Conservation (phyloP, 2,113 vertebrate genomes). For the Poeciliopsis retropinna region DNA sequence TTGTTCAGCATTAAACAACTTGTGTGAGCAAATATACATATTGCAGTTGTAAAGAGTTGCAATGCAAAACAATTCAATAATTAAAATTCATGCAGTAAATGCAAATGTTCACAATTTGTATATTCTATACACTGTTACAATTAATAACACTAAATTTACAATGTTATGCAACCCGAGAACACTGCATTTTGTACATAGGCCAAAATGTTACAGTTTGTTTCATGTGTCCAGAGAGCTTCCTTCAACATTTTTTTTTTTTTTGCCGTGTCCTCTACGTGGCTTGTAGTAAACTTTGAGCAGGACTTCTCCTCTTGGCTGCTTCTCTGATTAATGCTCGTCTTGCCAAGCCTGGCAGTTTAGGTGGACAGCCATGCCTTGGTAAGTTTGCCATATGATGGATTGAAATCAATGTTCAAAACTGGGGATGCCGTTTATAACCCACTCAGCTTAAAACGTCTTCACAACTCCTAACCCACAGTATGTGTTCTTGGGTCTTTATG, state of each 20-base stretch:
- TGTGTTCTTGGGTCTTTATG: not conserved
- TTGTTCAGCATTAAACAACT: not conserved
- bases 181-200: not conserved
- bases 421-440: not conserved
- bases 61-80: not conserved
- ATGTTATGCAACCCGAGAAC: not conserved
- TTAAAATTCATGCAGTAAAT: not conserved
- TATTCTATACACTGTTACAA: not conserved
- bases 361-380: not conserved
- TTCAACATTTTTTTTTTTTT: not conserved
- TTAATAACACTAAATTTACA: not conserved
- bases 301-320: not conserved
- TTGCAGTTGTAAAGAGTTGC: not conserved
- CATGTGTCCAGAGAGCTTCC: not conserved
- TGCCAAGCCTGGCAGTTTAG: not conserved
- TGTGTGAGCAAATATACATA: too few relatives aligned
- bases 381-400: not conserved
- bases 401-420: not conserved
- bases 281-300: not conserved
- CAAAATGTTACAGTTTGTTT: not conserved
- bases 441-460: not conserved
- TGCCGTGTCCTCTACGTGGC: not conserved
- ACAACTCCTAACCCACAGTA: not conserved
- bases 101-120: not conserved
- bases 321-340: not conserved